Evolutionary conservation across 2,113 vertebrate species (phyloP), one percentile per base, ranked within the genome.

Genomic region (Speoplatyrhinus poulsoni): DNA sequence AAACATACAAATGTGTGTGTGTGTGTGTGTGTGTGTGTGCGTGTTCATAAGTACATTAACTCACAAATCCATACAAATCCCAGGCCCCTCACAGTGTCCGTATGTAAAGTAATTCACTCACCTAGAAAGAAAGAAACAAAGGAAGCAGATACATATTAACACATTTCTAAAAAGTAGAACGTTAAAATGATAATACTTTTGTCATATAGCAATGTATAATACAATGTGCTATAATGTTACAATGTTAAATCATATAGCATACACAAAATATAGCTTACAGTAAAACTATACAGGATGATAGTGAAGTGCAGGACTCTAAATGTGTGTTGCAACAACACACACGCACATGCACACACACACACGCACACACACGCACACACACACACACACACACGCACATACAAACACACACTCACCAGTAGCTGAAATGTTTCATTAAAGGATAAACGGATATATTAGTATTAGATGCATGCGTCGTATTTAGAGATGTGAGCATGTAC

Each of bases 61-160:
- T 87, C 73, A 84, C 56, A 58, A 58, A 58, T 58, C 17, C 56
- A 58, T 58, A 17, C 79, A 73, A 46, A 75, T 75, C 62, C 69
- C 32, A 6, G 12, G 74, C 0, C 8, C 60, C 49, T 70, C 63
- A 69, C 46, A 60, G 61, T 3, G 52, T 60, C 57, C 62, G 58
- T 76, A 32, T 33, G 26, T 60, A 49, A 72, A 10, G 65, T 36
- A 16, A 73, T 1, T 66, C 65, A 84, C 82, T 88, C 70, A 88
- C 84, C 84, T 83, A 52, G 6, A 80, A n/a, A 70, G 53, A 50
- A 19, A 62, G 60, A 85, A 52, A 85, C 12, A 74, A 8, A 69
- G 50, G 73, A 3, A 75, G 70, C 26, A 26, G 26, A 26, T 26
- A 26, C 26, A 26, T 26, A 26, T 26, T 41, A 41, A 41, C 36